These are phyloP conservation scores for Gallinago solitaria DNA, from an alignment of 2,797 vertebrate genomes.

Conservation along the genomic window DNA sequence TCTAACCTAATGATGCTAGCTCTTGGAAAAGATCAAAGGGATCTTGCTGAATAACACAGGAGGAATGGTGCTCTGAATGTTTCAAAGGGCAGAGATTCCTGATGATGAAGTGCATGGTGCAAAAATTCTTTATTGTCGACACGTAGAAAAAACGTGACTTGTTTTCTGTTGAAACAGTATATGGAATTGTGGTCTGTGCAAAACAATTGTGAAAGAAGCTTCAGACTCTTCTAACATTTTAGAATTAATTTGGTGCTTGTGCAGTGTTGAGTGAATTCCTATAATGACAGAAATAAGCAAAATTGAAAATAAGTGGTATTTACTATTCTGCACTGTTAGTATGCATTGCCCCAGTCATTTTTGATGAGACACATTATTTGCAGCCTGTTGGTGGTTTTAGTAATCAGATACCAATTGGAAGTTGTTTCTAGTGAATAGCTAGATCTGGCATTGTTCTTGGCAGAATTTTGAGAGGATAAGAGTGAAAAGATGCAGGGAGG, in stretches of 20 bases:
- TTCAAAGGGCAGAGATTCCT: neutral
- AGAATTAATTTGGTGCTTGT: neutral
- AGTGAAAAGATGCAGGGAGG: neutral
- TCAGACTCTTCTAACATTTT: neutral
- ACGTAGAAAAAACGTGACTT: neutral
- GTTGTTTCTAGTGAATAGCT: neutral
- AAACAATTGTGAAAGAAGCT: neutral
- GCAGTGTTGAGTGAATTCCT: neutral
- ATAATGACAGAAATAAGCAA: neutral
- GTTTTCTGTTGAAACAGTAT: neutral
- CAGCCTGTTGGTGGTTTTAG: neutral
- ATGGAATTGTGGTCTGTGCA: neutral
- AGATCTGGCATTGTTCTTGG: neutral
- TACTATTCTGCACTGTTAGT: neutral
- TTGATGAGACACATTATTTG: neutral
- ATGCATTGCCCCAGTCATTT: neutral
- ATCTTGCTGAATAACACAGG: neutral
- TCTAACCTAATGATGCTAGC: neutral
- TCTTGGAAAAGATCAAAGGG: slow-evolving; percentile 15
- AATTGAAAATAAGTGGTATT: neutral
- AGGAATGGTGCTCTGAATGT: neutral
- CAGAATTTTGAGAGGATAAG: neutral
- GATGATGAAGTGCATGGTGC: neutral
- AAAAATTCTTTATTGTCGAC: neutral
- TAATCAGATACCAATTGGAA: neutral